These are phyloP conservation scores for Netelia inedita DNA, from an alignment of 2,888 invertebrate species.

Conservation along the genomic window DNA sequence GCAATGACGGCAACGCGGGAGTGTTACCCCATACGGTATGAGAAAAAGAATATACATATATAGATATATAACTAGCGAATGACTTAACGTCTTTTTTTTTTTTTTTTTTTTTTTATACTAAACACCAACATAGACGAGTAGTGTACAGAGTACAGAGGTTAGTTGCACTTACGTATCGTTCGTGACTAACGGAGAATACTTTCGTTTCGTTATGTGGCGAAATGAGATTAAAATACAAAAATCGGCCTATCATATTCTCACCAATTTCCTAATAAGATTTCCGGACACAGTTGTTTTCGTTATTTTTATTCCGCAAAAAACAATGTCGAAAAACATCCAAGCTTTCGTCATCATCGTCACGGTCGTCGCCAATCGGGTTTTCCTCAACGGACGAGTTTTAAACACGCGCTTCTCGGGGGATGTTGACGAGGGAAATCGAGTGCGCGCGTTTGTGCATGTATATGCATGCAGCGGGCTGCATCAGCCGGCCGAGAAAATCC, in stretches of 20 bases:
- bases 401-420: conserved; percentile 37
- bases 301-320: not conserved
- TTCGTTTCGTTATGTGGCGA: not conserved
- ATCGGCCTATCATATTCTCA: not conserved
- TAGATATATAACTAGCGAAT: conserved; percentile 8
- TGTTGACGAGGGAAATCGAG: conserved; percentile 50
- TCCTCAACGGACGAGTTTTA: conserved; percentile 44
- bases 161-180: not conserved
- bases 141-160: not conserved
- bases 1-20: conserved; percentile 83
- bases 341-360: not conserved
- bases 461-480: conserved; percentile 32
- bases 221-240: not conserved
- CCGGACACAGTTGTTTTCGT: not conserved
- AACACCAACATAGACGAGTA: conserved; percentile 19
- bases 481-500: conserved; percentile 57
- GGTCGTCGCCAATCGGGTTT: conserved; percentile 23
- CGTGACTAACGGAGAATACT: not conserved
- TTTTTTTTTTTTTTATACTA: conserved; percentile 4
- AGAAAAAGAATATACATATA: conserved; percentile 65
- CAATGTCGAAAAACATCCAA: not conserved
- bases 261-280: not conserved
- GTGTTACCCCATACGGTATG: conserved; percentile 84
- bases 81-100: conserved; percentile 20
- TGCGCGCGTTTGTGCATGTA: conserved; percentile 4